Conservation (phyloP, 1,140 invertebrate species). For the Himalopsyche phryganea region DNA sequence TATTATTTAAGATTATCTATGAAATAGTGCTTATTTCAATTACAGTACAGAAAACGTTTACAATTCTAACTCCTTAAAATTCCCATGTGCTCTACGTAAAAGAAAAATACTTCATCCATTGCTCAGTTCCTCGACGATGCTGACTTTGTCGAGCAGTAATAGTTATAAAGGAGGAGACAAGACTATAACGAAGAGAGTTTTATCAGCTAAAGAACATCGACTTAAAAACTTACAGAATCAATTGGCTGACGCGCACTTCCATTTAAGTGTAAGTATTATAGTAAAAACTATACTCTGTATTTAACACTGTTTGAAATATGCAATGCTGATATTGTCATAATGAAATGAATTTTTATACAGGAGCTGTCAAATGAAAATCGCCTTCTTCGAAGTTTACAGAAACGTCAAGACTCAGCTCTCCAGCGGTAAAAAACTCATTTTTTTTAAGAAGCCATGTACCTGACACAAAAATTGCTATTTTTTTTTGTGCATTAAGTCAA, state of each 20-base stretch:
- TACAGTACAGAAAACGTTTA: slow-evolving; percentile 41
- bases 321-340: no score
- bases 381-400: slow-evolving; percentile 67
- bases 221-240: slow-evolving; percentile 75
- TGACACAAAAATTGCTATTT: no score
- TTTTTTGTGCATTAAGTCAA: no score
- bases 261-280: slow-evolving; percentile 60
- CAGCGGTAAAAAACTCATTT: no score
- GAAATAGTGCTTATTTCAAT: no score
- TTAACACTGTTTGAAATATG: background rate
- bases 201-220: slow-evolving; percentile 71
- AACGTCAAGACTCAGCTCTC: slow-evolving; percentile 70
- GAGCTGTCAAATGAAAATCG: slow-evolving; percentile 73
- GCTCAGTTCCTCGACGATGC: slow-evolving; percentile 41
- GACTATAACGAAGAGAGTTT: slow-evolving; percentile 63
- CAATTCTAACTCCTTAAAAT: slow-evolving; percentile 43
- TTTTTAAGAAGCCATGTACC: no score
- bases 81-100: slow-evolving; percentile 29
- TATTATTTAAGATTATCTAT: no score
- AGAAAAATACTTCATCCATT: slow-evolving; percentile 44
- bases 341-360: slow-evolving; percentile 39
- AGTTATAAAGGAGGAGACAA: slow-evolving; percentile 38
- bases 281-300: slow-evolving; percentile 9
- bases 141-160: slow-evolving; percentile 41
- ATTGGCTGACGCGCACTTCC: slow-evolving; percentile 72